Evolutionary conservation across 2,797 vertebrate species (phyloP).

Genomic region (Lithobates sylvaticus): DNA sequence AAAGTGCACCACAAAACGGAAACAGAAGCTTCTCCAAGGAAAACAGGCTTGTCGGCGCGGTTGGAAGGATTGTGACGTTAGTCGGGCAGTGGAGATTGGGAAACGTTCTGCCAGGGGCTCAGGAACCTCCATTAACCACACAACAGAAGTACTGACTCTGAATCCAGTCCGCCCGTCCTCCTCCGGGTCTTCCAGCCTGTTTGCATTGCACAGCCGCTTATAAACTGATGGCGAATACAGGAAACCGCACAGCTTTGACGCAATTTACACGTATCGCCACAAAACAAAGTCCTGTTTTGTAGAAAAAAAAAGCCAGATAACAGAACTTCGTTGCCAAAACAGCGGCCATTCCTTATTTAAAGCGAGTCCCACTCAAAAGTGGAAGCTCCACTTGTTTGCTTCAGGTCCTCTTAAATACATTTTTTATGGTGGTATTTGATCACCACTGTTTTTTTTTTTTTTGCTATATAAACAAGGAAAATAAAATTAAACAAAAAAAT

Average conservation of each 20-base stretch:
- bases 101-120: conserved; percentile 15
- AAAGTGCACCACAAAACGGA: conserved; percentile 61
- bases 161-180: conserved; percentile 5
- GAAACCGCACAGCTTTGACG: neutral
- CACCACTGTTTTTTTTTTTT: no score
- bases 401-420: no score
- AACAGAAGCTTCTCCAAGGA: conserved; percentile 70
- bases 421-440: no score
- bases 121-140: neutral
- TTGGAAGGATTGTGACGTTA: conserved; percentile 12
- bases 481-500: no score
- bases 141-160: neutral
- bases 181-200: neutral
- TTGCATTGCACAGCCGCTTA: conserved; percentile 1
- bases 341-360: no score
- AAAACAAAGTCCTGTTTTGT: no score
- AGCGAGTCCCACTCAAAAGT: no score
- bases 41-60: conserved; percentile 66
- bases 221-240: neutral
- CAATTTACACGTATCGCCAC: no score
- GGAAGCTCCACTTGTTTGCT: no score
- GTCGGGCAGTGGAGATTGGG: neutral
- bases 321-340: no score
- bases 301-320: no score
- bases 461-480: no score